phyloP scores from a whole-genome alignment of 2,888 invertebrate genomes.

The Synergus japonicus region DNA sequence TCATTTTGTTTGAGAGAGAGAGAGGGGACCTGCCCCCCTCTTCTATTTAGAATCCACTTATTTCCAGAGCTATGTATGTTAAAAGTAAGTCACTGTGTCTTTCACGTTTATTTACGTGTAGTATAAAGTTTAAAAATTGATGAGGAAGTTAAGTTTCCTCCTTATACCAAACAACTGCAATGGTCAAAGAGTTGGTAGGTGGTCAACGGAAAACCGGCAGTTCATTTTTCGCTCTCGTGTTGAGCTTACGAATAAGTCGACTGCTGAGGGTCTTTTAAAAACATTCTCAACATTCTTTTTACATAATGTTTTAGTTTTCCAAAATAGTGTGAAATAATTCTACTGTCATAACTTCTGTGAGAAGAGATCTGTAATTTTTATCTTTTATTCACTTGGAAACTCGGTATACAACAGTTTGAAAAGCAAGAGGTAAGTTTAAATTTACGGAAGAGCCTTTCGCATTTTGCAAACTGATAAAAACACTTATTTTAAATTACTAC shows the following conservation, averaged over 20 bases:
- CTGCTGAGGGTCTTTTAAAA: not conserved
- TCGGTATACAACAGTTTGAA: not conserved
- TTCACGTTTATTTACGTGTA: not conserved
- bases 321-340: not conserved
- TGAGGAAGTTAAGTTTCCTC: constrained; percentile 10
- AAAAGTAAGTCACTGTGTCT: not conserved
- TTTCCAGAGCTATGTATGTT: not conserved
- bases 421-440: not conserved
- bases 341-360: not conserved
- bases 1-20: not conserved
- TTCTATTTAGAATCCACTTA: not conserved
- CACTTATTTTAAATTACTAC: no score
- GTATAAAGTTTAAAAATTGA: not conserved
- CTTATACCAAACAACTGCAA: constrained; percentile 1
- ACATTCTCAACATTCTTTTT: not conserved
- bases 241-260: not conserved
- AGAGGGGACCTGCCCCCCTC: not conserved
- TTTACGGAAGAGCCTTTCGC: not conserved
- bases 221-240: constrained; percentile 9
- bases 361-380: not conserved
- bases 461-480: no score
- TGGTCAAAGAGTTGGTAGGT: not conserved
- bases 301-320: not conserved
- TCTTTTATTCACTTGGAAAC: not conserved
- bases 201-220: constrained; percentile 17